These are phyloP conservation scores for Callaeas wilsoni DNA, from an alignment of 2,113 vertebrate species.

Conservation along the genomic window DNA sequence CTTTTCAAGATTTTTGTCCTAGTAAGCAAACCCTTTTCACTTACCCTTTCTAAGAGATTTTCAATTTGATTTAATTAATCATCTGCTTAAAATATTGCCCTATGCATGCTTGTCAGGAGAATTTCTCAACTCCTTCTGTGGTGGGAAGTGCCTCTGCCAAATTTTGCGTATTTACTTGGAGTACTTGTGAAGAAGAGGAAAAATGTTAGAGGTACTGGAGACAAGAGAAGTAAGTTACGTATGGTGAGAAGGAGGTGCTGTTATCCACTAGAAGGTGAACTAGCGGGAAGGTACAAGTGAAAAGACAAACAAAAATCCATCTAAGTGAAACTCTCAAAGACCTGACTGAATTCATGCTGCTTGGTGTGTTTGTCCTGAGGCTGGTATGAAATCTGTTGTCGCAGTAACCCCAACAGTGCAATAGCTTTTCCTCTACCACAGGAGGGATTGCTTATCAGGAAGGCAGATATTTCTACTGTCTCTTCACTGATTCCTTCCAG, in stretches of 20 bases:
- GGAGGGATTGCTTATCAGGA: not conserved
- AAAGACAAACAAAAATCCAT: not conserved
- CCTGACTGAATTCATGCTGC: not conserved
- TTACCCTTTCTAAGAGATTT: not conserved
- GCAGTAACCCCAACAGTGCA: not conserved
- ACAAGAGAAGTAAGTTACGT: not conserved
- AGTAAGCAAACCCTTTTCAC: not conserved
- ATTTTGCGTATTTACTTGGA: not conserved
- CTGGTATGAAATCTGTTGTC: not conserved
- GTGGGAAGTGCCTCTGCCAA: not conserved
- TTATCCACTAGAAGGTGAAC: not conserved
- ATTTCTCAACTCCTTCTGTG: not conserved
- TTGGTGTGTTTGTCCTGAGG: not conserved
- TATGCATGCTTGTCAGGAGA: not conserved
- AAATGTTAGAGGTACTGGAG: not conserved
- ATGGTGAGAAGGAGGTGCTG: not conserved
- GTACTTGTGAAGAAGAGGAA: not conserved
- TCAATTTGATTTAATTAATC: not conserved
- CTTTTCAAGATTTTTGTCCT: not conserved
- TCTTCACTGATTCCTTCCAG: not conserved
- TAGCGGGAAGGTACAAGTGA: not conserved
- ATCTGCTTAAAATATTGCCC: not conserved
- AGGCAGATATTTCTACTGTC: not conserved
- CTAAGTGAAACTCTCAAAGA: not conserved
- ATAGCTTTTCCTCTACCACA: not conserved